phyloP scores from a whole-genome alignment of 2,888 invertebrate species.

The Plutella xylostella region DNA sequence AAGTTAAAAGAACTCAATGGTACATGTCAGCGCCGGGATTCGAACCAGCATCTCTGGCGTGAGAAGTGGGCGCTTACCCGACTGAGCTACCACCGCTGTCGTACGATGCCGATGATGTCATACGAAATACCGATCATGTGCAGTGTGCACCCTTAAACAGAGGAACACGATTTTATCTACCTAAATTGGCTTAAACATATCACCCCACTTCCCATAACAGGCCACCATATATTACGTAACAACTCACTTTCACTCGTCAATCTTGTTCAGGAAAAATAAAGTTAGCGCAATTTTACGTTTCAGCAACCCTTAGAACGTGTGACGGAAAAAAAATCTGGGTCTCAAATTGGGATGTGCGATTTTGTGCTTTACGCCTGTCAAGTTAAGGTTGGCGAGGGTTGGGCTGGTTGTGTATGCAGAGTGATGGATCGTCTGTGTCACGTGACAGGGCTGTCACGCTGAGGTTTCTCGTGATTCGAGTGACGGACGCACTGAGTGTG shows the following conservation, averaged over 20 bases:
- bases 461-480: conserved; percentile 44
- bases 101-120: no score
- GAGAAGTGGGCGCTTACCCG: no score
- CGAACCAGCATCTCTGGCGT: no score
- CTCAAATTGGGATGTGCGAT: not conserved
- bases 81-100: no score
- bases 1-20: no score
- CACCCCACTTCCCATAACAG: no score
- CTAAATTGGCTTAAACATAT: no score
- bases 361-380: not conserved
- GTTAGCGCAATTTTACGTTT: conserved; percentile 63
- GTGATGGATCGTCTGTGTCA: conserved; percentile 55
- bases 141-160: no score
- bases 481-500: conserved; percentile 31
- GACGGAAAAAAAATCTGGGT: not conserved
- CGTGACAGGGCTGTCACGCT: conserved; percentile 53
- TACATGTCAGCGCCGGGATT: no score
- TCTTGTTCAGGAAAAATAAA: conserved; percentile 61
- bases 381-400: not conserved
- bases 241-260: conserved; percentile 38
- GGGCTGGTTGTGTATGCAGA: not conserved
- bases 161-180: no score
- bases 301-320: conserved; percentile 35
- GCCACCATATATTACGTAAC: no score
- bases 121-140: no score